Conservation (phyloP, 37 sponge, comb jelly and placozoan genomes). For the Spongilla lacustris region DNA sequence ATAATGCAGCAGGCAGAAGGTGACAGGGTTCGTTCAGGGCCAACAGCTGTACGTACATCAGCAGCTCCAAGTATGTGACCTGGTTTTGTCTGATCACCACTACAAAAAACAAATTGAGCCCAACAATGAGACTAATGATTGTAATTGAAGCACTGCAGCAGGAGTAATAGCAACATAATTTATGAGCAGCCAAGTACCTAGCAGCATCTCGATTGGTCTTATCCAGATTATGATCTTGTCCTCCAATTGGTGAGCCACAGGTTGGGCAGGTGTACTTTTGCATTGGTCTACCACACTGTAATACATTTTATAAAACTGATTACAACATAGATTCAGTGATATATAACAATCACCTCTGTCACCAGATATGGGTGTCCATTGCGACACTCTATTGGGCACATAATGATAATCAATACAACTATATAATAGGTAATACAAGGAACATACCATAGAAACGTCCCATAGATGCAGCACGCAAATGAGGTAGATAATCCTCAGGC, state of each 20-base stretch:
- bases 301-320: background rate
- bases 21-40: conserved; percentile 51
- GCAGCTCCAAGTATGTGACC: conserved; percentile 58
- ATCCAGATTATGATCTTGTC: conserved; percentile 22
- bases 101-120: no score
- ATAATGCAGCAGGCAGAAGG: conserved; percentile 46
- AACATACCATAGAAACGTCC: conserved; percentile 61
- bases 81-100: conserved; percentile 57
- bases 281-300: conserved; percentile 54
- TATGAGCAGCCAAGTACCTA: no score
- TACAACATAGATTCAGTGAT: background rate
- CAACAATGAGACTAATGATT: no score
- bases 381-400: conserved; percentile 47
- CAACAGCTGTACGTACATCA: conserved; percentile 12
- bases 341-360: conserved; percentile 30
- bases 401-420: no score
- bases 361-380: conserved; percentile 81
- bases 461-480: conserved; percentile 16
- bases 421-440: no score
- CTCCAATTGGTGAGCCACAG: conserved; percentile 55
- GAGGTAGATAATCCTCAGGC: conserved; percentile 54
- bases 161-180: no score
- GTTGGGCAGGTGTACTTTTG: conserved; percentile 23
- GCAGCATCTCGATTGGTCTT: conserved; percentile 37
- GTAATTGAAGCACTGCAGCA: no score